These are phyloP conservation scores for Drosophila dunni DNA, from an alignment of 1,140 invertebrate species.

Conservation along the genomic window DNA sequence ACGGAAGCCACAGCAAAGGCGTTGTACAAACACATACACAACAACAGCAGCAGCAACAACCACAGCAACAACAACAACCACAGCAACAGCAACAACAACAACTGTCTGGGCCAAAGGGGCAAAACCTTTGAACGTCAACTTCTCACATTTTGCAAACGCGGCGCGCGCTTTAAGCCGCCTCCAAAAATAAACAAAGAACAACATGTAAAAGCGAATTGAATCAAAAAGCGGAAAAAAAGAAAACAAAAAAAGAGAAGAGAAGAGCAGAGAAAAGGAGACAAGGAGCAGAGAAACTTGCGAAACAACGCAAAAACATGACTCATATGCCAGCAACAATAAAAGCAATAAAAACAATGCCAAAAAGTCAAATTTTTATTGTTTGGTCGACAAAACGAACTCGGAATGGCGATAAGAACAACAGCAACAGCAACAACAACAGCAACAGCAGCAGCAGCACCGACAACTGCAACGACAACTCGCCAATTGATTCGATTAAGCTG, in stretches of 20 bases:
- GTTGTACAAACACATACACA: conserved; percentile 78
- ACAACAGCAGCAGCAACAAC: conserved; percentile 46
- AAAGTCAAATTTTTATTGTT: conserved; percentile 39
- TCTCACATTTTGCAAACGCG: conserved; percentile 46
- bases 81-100: conserved; percentile 42
- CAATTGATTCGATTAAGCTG: conserved; percentile 64
- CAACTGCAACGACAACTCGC: conserved; percentile 17
- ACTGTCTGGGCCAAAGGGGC: conserved; percentile 28
- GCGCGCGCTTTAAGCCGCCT: conserved; percentile 47
- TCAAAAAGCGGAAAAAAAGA: conserved; percentile 3
- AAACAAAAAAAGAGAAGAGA: neutral
- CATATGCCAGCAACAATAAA: conserved; percentile 41
- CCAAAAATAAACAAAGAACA: conserved; percentile 32
- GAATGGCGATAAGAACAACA: conserved; percentile 9
- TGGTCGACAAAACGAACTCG: conserved; percentile 18
- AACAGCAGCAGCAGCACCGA: conserved; percentile 14
- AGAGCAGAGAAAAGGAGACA: conserved; percentile 29
- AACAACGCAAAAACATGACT: conserved; percentile 31
- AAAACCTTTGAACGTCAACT: conserved; percentile 41
- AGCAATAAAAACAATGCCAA: conserved; percentile 15
- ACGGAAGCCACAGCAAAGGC: conserved; percentile 78
- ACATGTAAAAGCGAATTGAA: conserved; percentile 15
- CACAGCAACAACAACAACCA: conserved; percentile 37
- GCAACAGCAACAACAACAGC: conserved; percentile 14
- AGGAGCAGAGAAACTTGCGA: conserved; percentile 10